phyloP scores from a whole-genome alignment of 2,888 invertebrate species.

The Carcina quercana region DNA sequence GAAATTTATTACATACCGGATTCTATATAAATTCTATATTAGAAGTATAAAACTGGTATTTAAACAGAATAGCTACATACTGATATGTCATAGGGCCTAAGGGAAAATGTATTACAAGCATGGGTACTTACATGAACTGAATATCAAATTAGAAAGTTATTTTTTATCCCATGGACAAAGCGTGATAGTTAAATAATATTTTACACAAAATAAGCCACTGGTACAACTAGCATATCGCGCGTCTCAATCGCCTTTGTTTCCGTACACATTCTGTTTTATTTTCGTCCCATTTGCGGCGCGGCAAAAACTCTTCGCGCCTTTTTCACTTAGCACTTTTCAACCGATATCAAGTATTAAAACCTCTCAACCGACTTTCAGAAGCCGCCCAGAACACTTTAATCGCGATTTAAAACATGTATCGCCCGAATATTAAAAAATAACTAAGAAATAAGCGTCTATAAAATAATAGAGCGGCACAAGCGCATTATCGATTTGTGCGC shows the following conservation, averaged over 20 bases:
- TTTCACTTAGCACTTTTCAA: constrained; percentile 41
- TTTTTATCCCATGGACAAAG: constrained; percentile 30
- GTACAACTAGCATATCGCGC: constrained; percentile 19
- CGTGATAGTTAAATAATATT: constrained; percentile 23
- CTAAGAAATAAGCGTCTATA: constrained; percentile 35
- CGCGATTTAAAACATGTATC: constrained; percentile 13
- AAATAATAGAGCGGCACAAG: constrained; percentile 65
- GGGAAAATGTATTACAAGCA: neutral
- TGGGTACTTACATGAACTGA: constrained; percentile 57
- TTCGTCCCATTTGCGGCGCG: constrained; percentile 33
- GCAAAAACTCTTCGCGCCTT: constrained; percentile 58
- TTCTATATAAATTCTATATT: too few relatives aligned
- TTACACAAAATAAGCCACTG: constrained; percentile 21
- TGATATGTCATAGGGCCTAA: too few relatives aligned
- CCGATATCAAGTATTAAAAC: constrained; percentile 21
- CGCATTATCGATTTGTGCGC: constrained; percentile 61
- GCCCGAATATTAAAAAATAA: constrained; percentile 25
- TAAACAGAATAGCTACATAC: too few relatives aligned
- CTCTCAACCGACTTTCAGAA: constrained; percentile 15
- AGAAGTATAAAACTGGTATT: too few relatives aligned
- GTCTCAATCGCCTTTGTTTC: constrained; percentile 31
- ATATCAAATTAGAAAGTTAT: constrained; percentile 36
- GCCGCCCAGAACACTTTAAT: constrained; percentile 17
- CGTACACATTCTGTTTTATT: constrained; percentile 28
- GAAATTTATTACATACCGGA: too few relatives aligned